Evolutionary conservation across 2,888 invertebrate genomes (phyloP).

Genomic region (Atethmia centrago): DNA sequence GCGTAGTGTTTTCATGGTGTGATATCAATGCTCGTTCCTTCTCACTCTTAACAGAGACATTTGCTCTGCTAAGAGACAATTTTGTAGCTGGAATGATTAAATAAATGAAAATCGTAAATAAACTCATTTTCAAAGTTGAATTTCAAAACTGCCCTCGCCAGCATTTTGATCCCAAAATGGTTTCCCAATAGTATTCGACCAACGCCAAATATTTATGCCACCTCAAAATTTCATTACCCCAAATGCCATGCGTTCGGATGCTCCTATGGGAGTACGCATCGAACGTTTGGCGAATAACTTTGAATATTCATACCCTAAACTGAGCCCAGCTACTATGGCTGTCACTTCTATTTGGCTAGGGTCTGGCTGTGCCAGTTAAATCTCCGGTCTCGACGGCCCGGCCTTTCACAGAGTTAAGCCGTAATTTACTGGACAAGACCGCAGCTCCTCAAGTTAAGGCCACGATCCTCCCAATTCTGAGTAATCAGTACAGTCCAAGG

Average conservation of each 20-base stretch:
- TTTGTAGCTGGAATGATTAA: not conserved
- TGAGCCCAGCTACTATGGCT: conserved; percentile 47
- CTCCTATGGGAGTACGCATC: conserved; percentile 51
- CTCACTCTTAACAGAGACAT: not conserved
- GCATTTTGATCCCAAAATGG: conserved; percentile 7
- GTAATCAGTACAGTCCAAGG: conserved; percentile 9
- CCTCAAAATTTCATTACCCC: conserved; percentile 54
- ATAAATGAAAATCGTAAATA: not conserved
- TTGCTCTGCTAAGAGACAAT: not conserved
- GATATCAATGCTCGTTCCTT: not conserved
- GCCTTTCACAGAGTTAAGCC: conserved; percentile 34
- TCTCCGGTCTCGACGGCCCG: conserved; percentile 30
- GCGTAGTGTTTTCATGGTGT: not conserved
- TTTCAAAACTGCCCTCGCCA: not conserved
- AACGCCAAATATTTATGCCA: conserved; percentile 46
- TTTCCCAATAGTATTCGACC: conserved; percentile 15
- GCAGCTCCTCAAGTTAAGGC: conserved; percentile 34
- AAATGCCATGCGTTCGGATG: conserved; percentile 43
- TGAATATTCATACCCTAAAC: conserved; percentile 72
- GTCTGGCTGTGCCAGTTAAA: conserved; percentile 21
- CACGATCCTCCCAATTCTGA: conserved; percentile 24
- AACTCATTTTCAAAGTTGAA: not conserved
- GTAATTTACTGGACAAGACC: conserved; percentile 55
- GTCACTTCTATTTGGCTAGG: conserved; percentile 36
- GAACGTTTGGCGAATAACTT: conserved; percentile 67